phyloP scores from a whole-genome alignment of 2,113 vertebrate species.

The Athene cunicularia region DNA sequence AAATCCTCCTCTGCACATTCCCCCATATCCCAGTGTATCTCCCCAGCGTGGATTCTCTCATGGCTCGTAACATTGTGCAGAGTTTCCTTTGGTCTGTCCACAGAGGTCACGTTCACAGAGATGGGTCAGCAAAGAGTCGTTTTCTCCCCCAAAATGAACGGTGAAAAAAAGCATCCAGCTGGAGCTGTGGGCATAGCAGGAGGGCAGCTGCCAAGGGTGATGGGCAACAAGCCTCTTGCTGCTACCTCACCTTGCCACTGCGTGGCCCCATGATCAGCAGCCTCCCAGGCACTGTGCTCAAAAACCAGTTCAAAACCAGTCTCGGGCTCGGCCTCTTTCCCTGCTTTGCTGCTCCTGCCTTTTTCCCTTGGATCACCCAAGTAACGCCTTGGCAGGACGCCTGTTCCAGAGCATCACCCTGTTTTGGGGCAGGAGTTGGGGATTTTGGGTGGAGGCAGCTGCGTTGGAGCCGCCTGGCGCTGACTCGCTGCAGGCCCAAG shows the following conservation, averaged over 20 bases:
- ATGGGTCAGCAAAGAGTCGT: neutral
- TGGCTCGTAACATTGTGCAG: neutral
- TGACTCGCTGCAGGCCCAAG: neutral
- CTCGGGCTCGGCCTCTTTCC: neutral
- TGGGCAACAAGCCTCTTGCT: neutral
- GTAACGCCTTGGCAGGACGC: rapidly evolving
- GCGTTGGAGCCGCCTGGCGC: rapidly evolving
- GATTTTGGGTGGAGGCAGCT: neutral
- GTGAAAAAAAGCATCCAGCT: too few relatives aligned
- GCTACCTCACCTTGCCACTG: neutral
- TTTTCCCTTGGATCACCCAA: neutral
- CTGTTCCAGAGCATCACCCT: neutral
- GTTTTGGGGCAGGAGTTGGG: neutral
- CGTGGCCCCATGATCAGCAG: neutral
- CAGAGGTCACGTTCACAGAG: rapidly evolving
- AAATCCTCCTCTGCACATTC: neutral
- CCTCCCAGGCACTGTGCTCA: neutral
- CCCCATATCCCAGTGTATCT: rapidly evolving
- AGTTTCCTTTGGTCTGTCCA: neutral
- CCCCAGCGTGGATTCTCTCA: neutral
- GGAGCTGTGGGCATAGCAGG: neutral
- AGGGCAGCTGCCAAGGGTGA: neutral
- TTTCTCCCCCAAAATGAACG: neutral
- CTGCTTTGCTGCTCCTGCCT: neutral
- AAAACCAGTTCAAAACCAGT: neutral